Percentiles rank a stretch among this genome's conserved stretches.
phyloP scores from a whole-genome alignment of 2,113 vertebrate genomes.

The Formicarius rufipectus region DNA sequence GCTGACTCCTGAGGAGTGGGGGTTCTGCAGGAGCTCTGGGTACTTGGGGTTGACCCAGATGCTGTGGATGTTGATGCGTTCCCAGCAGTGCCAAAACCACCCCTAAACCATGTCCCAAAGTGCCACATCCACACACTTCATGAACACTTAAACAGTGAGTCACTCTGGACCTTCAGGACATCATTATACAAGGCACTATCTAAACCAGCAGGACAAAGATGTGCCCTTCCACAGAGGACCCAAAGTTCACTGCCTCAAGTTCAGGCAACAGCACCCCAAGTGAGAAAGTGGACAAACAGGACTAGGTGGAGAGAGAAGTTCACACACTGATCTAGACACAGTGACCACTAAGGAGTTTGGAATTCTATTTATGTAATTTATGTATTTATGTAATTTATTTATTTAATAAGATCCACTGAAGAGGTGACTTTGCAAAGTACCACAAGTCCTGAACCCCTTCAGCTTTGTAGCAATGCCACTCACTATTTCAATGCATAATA shows the following conservation, averaged over 20 bases:
- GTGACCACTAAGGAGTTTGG: not conserved
- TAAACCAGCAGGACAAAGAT: not conserved
- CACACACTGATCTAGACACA: not conserved
- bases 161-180: not conserved
- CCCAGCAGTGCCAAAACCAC: too few species aligned
- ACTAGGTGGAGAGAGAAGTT: not conserved
- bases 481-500: not conserved
- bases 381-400: too few species aligned
- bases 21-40: not conserved
- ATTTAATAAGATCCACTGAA: not conserved
- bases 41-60: not conserved
- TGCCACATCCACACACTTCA: not conserved
- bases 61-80: not conserved
- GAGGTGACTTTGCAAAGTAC: not conserved
- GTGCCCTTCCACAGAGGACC: not conserved
- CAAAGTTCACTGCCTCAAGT: not conserved
- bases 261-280: not conserved
- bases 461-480: not conserved
- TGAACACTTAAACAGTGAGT: not conserved
- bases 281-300: not conserved
- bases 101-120: too few species aligned
- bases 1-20: not conserved
- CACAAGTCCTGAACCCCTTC: not conserved
- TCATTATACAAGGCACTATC: not conserved
- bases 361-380: slow-evolving; percentile 13